These are phyloP conservation scores for Battus philenor DNA, from an alignment of 1,140 invertebrate species.

Conservation along the genomic window DNA sequence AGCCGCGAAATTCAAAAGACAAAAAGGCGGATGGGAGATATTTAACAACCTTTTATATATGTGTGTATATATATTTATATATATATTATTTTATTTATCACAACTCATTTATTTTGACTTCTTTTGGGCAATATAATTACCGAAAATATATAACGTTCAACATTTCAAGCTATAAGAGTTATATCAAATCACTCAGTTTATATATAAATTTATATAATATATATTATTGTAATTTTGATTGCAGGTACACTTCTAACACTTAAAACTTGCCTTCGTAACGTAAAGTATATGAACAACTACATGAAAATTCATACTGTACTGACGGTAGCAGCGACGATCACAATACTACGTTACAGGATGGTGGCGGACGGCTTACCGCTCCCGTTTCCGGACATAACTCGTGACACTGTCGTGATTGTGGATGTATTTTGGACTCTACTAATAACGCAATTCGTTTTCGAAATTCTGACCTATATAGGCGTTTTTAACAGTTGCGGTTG, in stretches of 20 bases:
- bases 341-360: slow-evolving; percentile 51
- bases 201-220: too few relatives aligned
- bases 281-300: slow-evolving; percentile 50
- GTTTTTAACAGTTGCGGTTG: slow-evolving; percentile 37
- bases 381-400: slow-evolving; percentile 32
- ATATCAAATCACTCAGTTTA: too few relatives aligned
- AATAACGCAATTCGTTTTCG: slow-evolving; percentile 47
- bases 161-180: too few relatives aligned
- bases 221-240: slow-evolving; percentile 24
- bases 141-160: too few relatives aligned
- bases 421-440: slow-evolving; percentile 61
- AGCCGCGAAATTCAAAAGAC: too few relatives aligned
- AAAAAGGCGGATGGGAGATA: too few relatives aligned
- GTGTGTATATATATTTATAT: too few relatives aligned
- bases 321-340: slow-evolving; percentile 35
- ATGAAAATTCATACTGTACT: slow-evolving; percentile 57
- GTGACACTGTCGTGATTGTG: slow-evolving; percentile 48
- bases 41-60: too few relatives aligned
- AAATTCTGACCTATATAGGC: slow-evolving; percentile 52
- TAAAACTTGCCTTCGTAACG: slow-evolving; percentile 47
- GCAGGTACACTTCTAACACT: slow-evolving; percentile 49
- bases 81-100: too few relatives aligned
- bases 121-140: too few relatives aligned
- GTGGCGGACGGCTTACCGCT: slow-evolving; percentile 31
- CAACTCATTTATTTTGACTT: too few relatives aligned